Conservation (phyloP, 2,113 vertebrate genomes). For the Pristiophorus japonicus region DNA sequence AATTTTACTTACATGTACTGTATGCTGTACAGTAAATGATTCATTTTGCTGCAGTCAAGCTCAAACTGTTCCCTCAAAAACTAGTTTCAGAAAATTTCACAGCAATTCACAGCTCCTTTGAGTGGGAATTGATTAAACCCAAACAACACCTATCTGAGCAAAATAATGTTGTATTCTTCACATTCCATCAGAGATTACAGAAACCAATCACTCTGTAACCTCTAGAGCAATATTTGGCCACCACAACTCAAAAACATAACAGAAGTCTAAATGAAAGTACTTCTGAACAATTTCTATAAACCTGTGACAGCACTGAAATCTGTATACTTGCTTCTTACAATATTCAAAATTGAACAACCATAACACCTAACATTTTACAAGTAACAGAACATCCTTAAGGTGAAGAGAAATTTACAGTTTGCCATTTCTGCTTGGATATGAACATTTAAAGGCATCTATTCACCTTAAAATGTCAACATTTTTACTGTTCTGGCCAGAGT, state of each 20-base stretch:
- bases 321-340: background rate
- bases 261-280: background rate
- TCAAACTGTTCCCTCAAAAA: background rate
- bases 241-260: background rate
- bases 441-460: background rate
- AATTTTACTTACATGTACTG: background rate
- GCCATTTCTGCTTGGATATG: background rate
- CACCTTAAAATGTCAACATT: slow-evolving; percentile 2
- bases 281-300: background rate
- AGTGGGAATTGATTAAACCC: background rate
- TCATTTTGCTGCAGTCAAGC: background rate
- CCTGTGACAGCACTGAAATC: slow-evolving; percentile 5
- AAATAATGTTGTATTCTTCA: slow-evolving; percentile 29
- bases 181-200: slow-evolving; percentile 12
- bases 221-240: background rate
- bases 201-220: background rate
- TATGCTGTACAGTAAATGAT: background rate
- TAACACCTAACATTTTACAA: background rate
- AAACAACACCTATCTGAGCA: background rate
- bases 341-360: background rate
- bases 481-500: background rate
- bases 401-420: background rate
- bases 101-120: background rate
- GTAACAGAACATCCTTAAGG: background rate
- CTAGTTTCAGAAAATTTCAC: background rate